Percentiles rank a stretch among this genome's conserved stretches.
Conservation (phyloP, 2,888 invertebrate species). For the Pandemis cinnamomeana region DNA sequence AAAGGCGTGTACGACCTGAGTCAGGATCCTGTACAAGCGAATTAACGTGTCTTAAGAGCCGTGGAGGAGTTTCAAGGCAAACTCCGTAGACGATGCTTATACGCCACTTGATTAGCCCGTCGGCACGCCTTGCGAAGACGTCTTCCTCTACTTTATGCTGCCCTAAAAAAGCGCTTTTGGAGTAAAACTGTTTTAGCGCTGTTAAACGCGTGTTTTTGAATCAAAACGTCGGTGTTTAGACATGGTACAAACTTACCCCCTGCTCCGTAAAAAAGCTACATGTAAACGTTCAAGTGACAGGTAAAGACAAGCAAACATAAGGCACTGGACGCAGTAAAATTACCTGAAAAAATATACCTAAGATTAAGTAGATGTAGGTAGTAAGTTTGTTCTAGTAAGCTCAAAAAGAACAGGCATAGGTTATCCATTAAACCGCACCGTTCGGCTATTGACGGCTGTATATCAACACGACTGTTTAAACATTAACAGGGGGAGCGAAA, state of each 20-base stretch:
- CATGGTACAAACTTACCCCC: neutral
- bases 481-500: constrained; percentile 60
- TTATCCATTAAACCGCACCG: neutral
- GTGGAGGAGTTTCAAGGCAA: constrained; percentile 56
- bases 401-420: neutral
- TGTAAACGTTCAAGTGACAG: too few relatives aligned
- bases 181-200: neutral
- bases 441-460: neutral
- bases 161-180: constrained; percentile 2
- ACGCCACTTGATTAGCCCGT: constrained; percentile 58
- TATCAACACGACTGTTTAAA: constrained; percentile 57
- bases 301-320: too few relatives aligned
- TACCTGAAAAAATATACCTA: too few relatives aligned
- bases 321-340: too few relatives aligned
- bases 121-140: constrained; percentile 51
- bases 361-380: too few relatives aligned
- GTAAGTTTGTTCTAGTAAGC: too few relatives aligned
- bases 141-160: constrained; percentile 33
- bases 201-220: neutral
- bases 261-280: too few relatives aligned
- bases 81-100: constrained; percentile 49
- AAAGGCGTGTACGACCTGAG: constrained; percentile 37
- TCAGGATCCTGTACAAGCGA: constrained; percentile 45
- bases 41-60: constrained; percentile 55
- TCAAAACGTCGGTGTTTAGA: neutral